Evolutionary conservation across 2,888 invertebrate genomes (phyloP).

Genomic region (Thymelicus sylvestris): DNA sequence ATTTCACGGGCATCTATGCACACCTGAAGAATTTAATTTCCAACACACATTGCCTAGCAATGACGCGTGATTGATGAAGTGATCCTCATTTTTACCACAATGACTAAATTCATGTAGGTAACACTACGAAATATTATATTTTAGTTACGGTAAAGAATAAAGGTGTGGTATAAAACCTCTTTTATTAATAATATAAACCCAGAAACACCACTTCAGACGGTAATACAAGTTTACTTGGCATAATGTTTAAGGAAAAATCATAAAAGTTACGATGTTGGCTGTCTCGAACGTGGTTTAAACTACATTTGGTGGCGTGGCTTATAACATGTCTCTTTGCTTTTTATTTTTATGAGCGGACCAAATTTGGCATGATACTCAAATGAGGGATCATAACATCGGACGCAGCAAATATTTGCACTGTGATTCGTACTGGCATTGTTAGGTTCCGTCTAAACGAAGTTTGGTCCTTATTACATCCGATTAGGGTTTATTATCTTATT

Average conservation of each 20-base stretch:
- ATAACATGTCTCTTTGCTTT: slow-evolving; percentile 65
- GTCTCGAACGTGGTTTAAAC: slow-evolving; percentile 54
- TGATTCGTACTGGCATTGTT: slow-evolving; percentile 67
- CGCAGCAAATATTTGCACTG: slow-evolving; percentile 77
- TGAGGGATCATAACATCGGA: slow-evolving; percentile 78
- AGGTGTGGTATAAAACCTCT: neutral
- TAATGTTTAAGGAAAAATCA: slow-evolving; percentile 24
- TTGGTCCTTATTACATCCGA: slow-evolving; percentile 50
- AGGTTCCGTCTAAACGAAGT: slow-evolving; percentile 55
- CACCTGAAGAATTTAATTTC: no score
- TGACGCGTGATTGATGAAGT: no score
- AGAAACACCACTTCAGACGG: slow-evolving; percentile 3
- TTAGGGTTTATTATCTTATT: slow-evolving; percentile 40
- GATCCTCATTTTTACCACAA: no score
- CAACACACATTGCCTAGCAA: no score
- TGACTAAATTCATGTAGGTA: no score
- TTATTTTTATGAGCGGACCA: slow-evolving; percentile 78
- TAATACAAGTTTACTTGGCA: slow-evolving; percentile 22
- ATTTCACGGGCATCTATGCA: no score
- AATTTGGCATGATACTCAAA: slow-evolving; percentile 79
- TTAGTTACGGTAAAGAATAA: no score
- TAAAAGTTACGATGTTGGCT: slow-evolving; percentile 26
- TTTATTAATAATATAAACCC: neutral
- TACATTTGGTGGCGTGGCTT: slow-evolving; percentile 65
- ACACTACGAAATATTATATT: no score